phyloP scores from a whole-genome alignment of 2,797 vertebrate genomes.

The Cyclopterus lumpus region DNA sequence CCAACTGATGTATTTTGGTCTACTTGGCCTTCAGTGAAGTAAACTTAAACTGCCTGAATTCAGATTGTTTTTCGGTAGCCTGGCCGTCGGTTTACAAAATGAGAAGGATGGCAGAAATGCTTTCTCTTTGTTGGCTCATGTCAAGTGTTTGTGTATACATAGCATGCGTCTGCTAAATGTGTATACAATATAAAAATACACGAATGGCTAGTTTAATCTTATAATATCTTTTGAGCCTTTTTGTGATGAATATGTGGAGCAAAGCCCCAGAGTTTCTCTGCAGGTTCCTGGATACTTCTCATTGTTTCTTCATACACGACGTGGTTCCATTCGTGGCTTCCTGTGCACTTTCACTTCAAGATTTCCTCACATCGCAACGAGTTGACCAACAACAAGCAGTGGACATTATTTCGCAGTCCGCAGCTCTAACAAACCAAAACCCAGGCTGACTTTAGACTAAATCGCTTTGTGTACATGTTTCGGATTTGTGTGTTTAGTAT shows the following conservation, averaged over 20 bases:
- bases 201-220: not conserved
- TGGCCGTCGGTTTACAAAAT: not conserved
- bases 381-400: conserved; percentile 43
- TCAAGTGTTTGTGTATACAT: too few species aligned
- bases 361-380: conserved; percentile 24
- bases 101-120: not conserved
- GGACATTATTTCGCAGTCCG: conserved; percentile 27
- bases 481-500: conserved; percentile 12
- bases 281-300: not conserved
- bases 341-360: conserved; percentile 25
- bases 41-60: not conserved
- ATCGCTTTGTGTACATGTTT: conserved; percentile 33
- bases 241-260: not conserved
- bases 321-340: not conserved
- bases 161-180: not conserved
- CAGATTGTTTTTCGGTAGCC: not conserved
- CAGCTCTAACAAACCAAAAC: conserved; percentile 30
- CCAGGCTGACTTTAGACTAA: conserved; percentile 23
- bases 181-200: not conserved
- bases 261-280: not conserved
- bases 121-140: not conserved
- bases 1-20: not conserved
- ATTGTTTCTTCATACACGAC: not conserved
- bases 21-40: not conserved
- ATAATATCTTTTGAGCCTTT: not conserved